phyloP scores from a whole-genome alignment of 2,113 vertebrate species.

The Pseudopodoces humilis region DNA sequence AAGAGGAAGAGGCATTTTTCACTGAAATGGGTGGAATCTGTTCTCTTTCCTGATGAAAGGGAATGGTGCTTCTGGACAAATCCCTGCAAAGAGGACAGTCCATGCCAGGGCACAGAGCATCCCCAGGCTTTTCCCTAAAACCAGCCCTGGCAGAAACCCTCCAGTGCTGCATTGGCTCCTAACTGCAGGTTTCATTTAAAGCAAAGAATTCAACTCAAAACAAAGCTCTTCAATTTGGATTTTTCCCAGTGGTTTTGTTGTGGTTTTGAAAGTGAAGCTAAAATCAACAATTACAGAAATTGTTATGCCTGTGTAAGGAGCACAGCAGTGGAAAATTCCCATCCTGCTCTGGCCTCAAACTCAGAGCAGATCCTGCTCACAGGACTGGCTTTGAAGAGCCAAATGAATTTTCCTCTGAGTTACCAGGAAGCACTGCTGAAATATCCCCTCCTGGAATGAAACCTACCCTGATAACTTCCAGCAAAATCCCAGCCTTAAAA shows the following conservation, averaged over 20 bases:
- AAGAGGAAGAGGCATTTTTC: background rate
- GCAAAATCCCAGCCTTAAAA: background rate
- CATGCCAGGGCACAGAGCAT: background rate
- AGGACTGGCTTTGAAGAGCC: background rate
- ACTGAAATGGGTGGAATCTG: background rate
- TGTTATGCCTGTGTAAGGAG: background rate
- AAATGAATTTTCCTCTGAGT: background rate
- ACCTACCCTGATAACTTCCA: background rate
- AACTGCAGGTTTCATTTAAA: background rate
- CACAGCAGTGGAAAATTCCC: background rate
- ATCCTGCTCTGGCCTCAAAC: background rate
- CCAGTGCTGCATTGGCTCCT: background rate
- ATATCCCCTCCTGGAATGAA: background rate
- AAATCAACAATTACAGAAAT: background rate
- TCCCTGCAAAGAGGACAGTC: background rate
- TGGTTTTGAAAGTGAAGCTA: background rate
- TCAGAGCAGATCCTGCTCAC: background rate
- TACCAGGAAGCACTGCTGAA: background rate
- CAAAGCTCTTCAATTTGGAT: background rate
- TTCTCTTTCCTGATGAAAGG: background rate
- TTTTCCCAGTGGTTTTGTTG: background rate
- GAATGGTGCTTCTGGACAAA: background rate
- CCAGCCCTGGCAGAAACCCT: background rate
- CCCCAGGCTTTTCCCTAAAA: background rate
- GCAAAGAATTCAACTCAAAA: background rate